Base-by-base conservation (phyloP, 2,888 invertebrate genomes). In the Chironomus riparius region DNA sequence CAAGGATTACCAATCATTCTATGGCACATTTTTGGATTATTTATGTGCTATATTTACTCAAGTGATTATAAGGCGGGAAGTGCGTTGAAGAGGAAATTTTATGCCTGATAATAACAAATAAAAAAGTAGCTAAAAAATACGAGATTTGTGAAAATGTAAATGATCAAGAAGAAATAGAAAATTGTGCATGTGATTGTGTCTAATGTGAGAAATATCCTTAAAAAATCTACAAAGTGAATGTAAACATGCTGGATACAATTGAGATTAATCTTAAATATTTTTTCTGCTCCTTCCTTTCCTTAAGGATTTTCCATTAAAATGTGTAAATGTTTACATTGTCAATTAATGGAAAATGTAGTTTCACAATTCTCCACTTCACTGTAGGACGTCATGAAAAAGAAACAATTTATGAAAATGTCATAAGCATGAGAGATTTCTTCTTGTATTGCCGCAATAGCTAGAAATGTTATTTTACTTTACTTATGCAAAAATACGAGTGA, bases 381-480 rank as follows among this genome's bases (percentile, higher is more conserved):
- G 5, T 56, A 6, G 56, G 56, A 56, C 15, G 18, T 56, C 15
- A 15, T 56, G 56, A 15, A 68, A 24, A 6, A 28, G 28, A 68
- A 68, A 47, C 68, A 28, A 68, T 68, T 68, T 68, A 68, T 68
- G 68, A 68, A 68, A 70, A 70, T 70, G 70, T 70, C 70, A 70
- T 18, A 15, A 68, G 21, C 62, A 62, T 21, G 13, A 69, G 47
- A 69, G 15, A 15, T 69, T 69, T 69, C 47, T 15, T 62, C 38
- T 68, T 28, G 68, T 15, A 28, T 28, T 38, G 38, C 38, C 21
- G 15, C 28, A 28, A 28, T 28, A 4, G 28, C 28, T 28, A 28
- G 28, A 28, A 22, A 18, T 62, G 22, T 62, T 65, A 65, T 22
- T 65, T 22, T 18, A 56, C 5, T 56, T 56, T 56, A 15, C n/a